Base-by-base conservation (phyloP, 2,113 vertebrate genomes). In the Vulpes vulpes region DNA sequence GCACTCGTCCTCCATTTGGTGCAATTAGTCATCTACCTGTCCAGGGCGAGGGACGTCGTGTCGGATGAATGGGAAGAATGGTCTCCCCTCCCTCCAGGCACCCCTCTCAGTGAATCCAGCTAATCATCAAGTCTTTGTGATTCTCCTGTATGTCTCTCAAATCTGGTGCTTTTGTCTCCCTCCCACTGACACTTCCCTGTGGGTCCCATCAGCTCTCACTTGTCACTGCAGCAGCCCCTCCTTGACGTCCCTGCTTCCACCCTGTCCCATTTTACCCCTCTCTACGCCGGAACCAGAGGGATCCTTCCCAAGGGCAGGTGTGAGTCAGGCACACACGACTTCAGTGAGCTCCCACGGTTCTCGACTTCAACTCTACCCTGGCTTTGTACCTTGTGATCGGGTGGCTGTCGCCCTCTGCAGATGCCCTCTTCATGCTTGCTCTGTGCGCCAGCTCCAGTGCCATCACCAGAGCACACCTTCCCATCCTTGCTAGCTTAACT, bases 201-300 rank as follows among this genome's bases (percentile, higher is more conserved):
- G 8, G 57, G 25, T 17, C 43, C 27, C 7, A 1, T 55, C 27
- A 3, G 10, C 19, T 60, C 73, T 60, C 87, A 35, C 19, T 7
- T 35, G 82, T 60, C 60, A 83, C 69, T 8, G 55, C 11, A 3
- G 8, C 35, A 81, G 43, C 43, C 62, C 35, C 35, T 49, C 30
- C 14, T 51, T 59, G 23, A 8, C 4, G 8, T 30, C 51, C 81
- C 20, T 3, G 55, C 35, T 11, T 20, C 80, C 8, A 12, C 5
- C 8, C 30, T 25, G 11, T 71, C 15, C 35, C 59, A 55, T 55
- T 32, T 6, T 32, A 67, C 38, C n/a, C 8, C 3, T 49, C 14
- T 38, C 71, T 74, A 67, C 3, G 0, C 8, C 9, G 30, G 22
- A 67, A 53, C n/a, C 73, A 12, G 0, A 0, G 32, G 1, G 5